Evolutionary conservation across 2,797 vertebrate genomes (phyloP).

Genomic region (Myiotriccus ornatus): DNA sequence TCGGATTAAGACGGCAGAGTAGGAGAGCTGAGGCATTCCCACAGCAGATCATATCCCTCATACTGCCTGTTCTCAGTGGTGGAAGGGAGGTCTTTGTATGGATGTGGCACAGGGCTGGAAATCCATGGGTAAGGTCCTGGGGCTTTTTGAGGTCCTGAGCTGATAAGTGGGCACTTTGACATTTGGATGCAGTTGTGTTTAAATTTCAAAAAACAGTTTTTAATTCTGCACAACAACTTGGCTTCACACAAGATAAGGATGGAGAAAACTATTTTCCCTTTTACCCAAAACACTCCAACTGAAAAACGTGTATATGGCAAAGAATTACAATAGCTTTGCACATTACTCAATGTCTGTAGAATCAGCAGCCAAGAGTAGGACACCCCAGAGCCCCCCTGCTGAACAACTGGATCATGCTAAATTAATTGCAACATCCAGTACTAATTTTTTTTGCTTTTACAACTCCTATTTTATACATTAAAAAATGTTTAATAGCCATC

Average conservation of each 20-base stretch:
- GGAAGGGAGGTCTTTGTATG: neutral
- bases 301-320: neutral
- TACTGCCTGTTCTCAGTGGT: neutral
- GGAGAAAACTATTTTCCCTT: neutral
- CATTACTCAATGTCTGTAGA: neutral
- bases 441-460: neutral
- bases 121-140: neutral
- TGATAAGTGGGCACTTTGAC: neutral
- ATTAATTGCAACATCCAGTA: conserved; percentile 13
- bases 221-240: neutral
- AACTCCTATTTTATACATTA: neutral
- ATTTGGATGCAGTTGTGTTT: neutral
- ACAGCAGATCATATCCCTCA: neutral
- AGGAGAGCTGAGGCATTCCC: conserved; percentile 38
- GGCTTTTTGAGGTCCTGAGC: neutral
- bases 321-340: neutral
- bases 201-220: neutral
- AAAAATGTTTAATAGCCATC: conserved; percentile 8
- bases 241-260: neutral
- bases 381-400: neutral
- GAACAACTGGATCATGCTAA: neutral
- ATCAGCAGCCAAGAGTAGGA: neutral
- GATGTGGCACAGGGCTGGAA: neutral
- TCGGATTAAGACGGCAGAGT: neutral
- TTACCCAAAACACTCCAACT: neutral